phyloP scores from a whole-genome alignment of 2,797 vertebrate genomes.

The Sebastes glaucus region DNA sequence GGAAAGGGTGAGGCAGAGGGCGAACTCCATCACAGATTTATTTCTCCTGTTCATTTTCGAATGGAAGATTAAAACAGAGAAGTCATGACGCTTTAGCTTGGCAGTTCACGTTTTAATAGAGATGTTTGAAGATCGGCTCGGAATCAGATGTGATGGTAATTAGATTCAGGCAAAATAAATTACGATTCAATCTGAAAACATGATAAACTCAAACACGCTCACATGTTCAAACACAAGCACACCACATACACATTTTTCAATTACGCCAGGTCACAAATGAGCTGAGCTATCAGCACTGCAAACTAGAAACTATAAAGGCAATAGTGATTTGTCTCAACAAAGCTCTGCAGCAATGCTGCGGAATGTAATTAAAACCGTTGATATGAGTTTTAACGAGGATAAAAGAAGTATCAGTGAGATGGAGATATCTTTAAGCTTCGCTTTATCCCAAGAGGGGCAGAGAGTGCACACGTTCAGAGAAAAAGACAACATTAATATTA shows the following conservation, averaged over 20 bases:
- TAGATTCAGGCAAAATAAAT: slow-evolving; percentile 6
- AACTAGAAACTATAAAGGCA: slow-evolving; percentile 28
- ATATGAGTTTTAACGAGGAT: slow-evolving; percentile 65
- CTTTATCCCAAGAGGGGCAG: slow-evolving; percentile 58
- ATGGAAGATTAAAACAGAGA: slow-evolving; percentile 3
- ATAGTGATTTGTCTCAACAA: slow-evolving; percentile 42
- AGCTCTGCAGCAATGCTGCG: slow-evolving; percentile 40
- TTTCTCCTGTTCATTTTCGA: slow-evolving; percentile 34
- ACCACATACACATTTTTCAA: slow-evolving; percentile 35
- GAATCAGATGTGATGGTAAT: slow-evolving; percentile 8
- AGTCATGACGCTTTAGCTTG: neutral
- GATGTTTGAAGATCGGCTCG: neutral
- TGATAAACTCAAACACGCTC: slow-evolving; percentile 18
- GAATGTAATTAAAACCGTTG: slow-evolving; percentile 72
- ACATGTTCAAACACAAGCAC: slow-evolving; percentile 23
- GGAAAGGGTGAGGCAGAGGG: slow-evolving; percentile 52
- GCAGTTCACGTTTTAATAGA: neutral
- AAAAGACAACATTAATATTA: slow-evolving; percentile 77
- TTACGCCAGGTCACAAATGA: slow-evolving; percentile 18
- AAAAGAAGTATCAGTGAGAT: slow-evolving; percentile 68
- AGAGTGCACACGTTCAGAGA: slow-evolving; percentile 58
- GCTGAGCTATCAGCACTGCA: slow-evolving; percentile 14
- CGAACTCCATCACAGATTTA: slow-evolving; percentile 48
- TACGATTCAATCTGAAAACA: neutral
- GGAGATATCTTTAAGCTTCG: slow-evolving; percentile 72